Percentiles rank a stretch among this genome's conserved stretches.
Evolutionary conservation across 2,797 vertebrate genomes (phyloP).

Genomic region (Glossophaga mutica): DNA sequence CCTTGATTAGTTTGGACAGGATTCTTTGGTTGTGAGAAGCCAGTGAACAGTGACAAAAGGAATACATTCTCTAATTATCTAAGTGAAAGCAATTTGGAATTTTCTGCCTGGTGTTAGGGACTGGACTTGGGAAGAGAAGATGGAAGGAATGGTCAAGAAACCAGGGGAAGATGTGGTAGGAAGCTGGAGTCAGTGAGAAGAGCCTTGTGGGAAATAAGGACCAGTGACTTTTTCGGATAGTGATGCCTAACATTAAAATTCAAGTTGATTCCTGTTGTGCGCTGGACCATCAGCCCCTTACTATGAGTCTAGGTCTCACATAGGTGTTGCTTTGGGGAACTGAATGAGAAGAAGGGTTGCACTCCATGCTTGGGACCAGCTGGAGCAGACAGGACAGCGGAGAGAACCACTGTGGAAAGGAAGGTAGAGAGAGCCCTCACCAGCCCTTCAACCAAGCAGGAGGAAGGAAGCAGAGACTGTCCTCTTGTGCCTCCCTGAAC

Average conservation of each 20-base stretch:
- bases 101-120: not conserved
- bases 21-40: not conserved
- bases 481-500: fast-evolving
- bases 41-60: not conserved
- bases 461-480: not conserved
- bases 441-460: not conserved
- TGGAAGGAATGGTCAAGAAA: not conserved
- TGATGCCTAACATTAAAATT: not conserved
- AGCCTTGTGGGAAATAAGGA: not conserved
- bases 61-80: not conserved
- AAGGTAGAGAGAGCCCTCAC: not conserved
- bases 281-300: not conserved
- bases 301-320: not conserved
- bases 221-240: not conserved
- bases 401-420: not conserved
- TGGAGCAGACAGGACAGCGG: not conserved
- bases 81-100: not conserved
- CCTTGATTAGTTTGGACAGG: not conserved
- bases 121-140: not conserved
- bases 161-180: not conserved
- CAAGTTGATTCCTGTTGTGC: not conserved
- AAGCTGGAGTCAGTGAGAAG: not conserved
- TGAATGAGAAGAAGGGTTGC: not conserved
- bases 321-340: not conserved
- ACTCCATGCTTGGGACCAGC: not conserved